Evolutionary conservation across 2,888 invertebrate species (phyloP), one percentile per base, ranked within the genome.

Genomic region (Meganola albula): DNA sequence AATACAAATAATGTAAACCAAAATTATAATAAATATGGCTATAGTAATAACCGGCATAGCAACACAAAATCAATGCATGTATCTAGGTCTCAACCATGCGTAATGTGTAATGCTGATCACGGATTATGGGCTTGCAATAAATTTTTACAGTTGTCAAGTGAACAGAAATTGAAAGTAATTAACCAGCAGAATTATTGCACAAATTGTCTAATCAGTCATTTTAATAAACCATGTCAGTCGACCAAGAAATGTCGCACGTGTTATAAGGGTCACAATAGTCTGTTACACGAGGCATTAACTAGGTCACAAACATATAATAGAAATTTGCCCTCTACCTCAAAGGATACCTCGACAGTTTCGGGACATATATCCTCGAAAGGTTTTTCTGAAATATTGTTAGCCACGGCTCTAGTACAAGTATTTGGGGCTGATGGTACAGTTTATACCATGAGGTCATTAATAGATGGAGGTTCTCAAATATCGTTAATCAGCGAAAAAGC

Each of bases 401-500:
- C 27, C 3, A 27, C 27, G 4, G 27, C 27, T 1, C 4, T 27
- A 11, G 27, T 27, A 0, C 10, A 27, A 2, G 8, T 27, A 18
- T 10, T 10, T n/a, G 10, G 9, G 13, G 8, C 13, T 3, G 29
- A 29, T 20, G 33, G 33, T 10, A 27, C 27, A n/a, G 12, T 10
- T 2, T 2, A 12, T 7, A 28, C 16, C 4, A 20, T 34, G 24
- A 7, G 27, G n/a, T 27, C 28, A 3, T 24, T 34, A 6, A 7
- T 28, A 1, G 28, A 34, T 13, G 27, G 28, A 27, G 28, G 28
- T 10, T 33, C 32, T 12, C 27, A 33, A 10, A 22, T 33, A 20
- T 28, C 34, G 11, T 2, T 24, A 7, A 34, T 34, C 6, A 27
- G 24, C 4, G 28, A 28, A 34, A 27, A 2, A 1, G 34, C 28